phyloP scores from a whole-genome alignment of 2,797 vertebrate species.

The Danio choprae region DNA sequence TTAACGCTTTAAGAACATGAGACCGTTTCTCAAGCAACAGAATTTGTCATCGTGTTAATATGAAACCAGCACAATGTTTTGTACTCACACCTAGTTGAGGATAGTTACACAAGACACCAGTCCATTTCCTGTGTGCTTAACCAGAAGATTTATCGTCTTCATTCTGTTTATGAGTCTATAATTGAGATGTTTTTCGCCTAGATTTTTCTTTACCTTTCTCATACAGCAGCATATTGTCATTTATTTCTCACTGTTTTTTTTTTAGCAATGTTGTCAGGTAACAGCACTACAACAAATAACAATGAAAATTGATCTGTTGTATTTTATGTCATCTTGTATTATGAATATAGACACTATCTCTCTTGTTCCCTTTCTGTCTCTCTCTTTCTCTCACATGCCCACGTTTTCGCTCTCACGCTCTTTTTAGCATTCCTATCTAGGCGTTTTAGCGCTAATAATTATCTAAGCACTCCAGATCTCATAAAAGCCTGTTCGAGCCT shows the following conservation, averaged over 20 bases:
- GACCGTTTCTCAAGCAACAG: constrained; percentile 8
- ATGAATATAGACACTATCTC: constrained; percentile 32
- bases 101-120: constrained; percentile 20
- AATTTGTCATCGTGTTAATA: constrained; percentile 20
- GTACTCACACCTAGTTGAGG: not conserved
- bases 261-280: constrained; percentile 9
- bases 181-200: constrained; percentile 29
- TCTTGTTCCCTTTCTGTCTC: constrained; percentile 5
- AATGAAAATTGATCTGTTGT: constrained; percentile 27
- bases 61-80: constrained; percentile 24
- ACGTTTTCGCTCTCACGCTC: constrained; percentile 47
- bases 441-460: constrained; percentile 56
- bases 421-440: constrained; percentile 60
- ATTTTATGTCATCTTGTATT: constrained; percentile 24
- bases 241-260: not conserved
- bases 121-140: constrained; percentile 11
- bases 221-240: not conserved
- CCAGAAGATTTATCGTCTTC: constrained; percentile 14
- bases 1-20: constrained; percentile 14
- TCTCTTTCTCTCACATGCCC: constrained; percentile 20
- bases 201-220: not conserved
- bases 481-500: constrained; percentile 56
- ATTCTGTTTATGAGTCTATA: not conserved
- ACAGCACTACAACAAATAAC: not conserved
- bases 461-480: constrained; percentile 55